Evolutionary conservation across 2,797 vertebrate genomes (phyloP).

Genomic region (Alectoris magna): DNA sequence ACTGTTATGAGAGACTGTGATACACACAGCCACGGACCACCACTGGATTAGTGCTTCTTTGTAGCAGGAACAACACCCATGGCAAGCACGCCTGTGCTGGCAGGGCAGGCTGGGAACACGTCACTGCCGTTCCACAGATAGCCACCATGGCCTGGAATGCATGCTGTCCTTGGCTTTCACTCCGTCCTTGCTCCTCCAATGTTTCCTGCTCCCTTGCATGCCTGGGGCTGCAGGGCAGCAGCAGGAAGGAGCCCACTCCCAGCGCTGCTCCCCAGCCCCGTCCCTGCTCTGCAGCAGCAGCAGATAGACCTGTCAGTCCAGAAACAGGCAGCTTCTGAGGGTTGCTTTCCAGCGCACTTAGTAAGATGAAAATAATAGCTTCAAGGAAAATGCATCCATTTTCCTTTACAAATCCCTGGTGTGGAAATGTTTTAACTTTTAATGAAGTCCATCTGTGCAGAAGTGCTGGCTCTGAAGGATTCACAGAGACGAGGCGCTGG

Average conservation of each 20-base stretch:
- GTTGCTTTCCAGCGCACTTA: slow-evolving; percentile 56
- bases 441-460: slow-evolving; percentile 70
- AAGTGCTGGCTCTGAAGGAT: slow-evolving; percentile 53
- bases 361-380: slow-evolving; percentile 62
- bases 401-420: slow-evolving; percentile 63
- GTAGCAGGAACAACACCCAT: neutral
- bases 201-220: neutral
- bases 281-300: neutral
- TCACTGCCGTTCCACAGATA: neutral
- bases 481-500: slow-evolving; percentile 23
- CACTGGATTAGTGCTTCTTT: neutral
- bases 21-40: neutral
- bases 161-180: neutral
- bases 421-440: slow-evolving; percentile 69
- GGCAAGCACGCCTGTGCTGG: neutral
- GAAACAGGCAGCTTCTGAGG: slow-evolving; percentile 33
- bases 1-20: neutral
- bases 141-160: neutral
- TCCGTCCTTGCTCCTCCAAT: neutral
- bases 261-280: neutral
- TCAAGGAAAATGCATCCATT: slow-evolving; percentile 56
- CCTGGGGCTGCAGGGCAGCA: neutral
- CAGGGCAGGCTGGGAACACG: neutral
- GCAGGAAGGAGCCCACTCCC: neutral
- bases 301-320: slow-evolving; percentile 29